Evolutionary conservation across 2,113 vertebrate species (phyloP).

Genomic region (Psittacara wagleri): DNA sequence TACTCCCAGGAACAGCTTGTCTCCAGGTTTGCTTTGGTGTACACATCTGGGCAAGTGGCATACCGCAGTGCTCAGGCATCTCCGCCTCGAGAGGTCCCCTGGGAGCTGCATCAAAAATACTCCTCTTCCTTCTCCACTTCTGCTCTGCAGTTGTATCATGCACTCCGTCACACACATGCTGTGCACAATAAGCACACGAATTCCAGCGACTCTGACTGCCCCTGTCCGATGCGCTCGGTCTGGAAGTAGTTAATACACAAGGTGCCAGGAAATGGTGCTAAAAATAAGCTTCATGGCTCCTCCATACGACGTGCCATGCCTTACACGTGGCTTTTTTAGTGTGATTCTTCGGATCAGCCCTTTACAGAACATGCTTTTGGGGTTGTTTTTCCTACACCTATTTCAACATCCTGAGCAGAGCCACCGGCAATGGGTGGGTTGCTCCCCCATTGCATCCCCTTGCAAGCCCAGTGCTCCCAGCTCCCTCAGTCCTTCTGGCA

Average conservation of each 20-base stretch:
- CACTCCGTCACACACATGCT: not conserved
- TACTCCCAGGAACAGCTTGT: conserved; percentile 11
- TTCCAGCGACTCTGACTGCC: not conserved
- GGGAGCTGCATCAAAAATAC: not conserved
- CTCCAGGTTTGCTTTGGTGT: not conserved
- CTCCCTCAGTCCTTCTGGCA: not conserved
- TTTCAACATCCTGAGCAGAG: conserved; percentile 34
- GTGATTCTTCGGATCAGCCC: not conserved
- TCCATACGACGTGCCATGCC: not conserved
- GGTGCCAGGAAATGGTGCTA: conserved; percentile 48
- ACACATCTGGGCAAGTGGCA: not conserved
- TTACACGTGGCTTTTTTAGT: not conserved
- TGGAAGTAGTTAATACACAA: conserved; percentile 28
- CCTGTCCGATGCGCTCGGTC: not conserved
- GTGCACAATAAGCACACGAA: not conserved
- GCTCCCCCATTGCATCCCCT: not conserved
- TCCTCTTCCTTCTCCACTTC: not conserved
- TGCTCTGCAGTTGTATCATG: not conserved
- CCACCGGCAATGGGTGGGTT: not conserved
- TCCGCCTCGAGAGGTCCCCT: not conserved
- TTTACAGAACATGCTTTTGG: not conserved
- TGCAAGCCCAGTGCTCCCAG: not conserved
- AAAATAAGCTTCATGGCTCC: not conserved
- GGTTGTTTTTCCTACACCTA: not conserved
- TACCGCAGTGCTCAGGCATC: not conserved